These are phyloP conservation scores for Periophthalmus magnuspinnatus DNA, from an alignment of 2,797 vertebrate genomes.

Conservation along the genomic window DNA sequence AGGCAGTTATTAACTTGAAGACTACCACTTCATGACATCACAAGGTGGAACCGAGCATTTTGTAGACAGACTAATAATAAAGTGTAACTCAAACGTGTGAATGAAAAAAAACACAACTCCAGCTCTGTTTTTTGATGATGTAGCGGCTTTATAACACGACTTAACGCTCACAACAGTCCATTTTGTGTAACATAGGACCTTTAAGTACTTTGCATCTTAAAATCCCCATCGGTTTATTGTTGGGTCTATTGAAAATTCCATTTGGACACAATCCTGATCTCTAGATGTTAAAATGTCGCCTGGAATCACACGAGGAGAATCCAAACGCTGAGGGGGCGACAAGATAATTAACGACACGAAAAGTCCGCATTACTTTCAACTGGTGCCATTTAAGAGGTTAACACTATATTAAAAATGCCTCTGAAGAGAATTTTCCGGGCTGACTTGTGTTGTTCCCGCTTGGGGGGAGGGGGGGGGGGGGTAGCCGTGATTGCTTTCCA, in stretches of 20 bases:
- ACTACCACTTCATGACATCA: too few relatives aligned
- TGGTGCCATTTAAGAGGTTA: neutral
- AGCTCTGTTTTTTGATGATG: too few relatives aligned
- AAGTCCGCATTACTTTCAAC: neutral
- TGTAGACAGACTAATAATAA: too few relatives aligned
- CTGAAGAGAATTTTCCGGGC: constrained; percentile 8
- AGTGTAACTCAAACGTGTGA: too few relatives aligned
- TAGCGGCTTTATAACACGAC: too few relatives aligned
- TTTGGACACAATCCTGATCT: neutral
- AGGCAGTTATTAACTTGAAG: too few relatives aligned
- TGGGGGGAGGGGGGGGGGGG: too few relatives aligned
- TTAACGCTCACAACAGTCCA: too few relatives aligned
- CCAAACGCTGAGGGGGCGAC: neutral
- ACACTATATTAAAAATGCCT: neutral
- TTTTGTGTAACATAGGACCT: too few relatives aligned
- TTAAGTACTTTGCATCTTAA: neutral
- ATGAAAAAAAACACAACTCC: too few relatives aligned
- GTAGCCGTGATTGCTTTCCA: constrained; percentile 23
- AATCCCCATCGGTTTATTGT: neutral
- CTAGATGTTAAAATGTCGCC: neutral
- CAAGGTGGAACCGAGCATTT: too few relatives aligned
- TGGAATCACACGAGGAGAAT: neutral
- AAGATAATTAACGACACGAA: neutral
- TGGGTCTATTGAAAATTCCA: too few relatives aligned
- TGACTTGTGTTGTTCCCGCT: constrained; percentile 6